Evolutionary conservation across 92 coral and sea anemone genomes (phyloP), one percentile per base, ranked within the genome.

Genomic region (Desmophyllum pertusum): DNA sequence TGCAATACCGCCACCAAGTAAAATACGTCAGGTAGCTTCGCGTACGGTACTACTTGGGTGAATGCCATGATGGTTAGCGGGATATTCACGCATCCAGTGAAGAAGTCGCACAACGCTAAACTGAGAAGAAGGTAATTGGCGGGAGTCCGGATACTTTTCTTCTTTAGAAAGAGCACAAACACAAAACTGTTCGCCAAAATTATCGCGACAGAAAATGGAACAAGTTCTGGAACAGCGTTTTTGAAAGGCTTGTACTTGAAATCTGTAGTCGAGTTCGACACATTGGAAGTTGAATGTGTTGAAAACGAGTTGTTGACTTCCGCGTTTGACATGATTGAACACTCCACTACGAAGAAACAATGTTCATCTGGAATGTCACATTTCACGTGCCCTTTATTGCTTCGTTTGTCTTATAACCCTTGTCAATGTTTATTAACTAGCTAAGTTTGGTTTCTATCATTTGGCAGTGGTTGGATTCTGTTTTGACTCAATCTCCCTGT

Each of bases 121-220:
- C 84, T 80, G 37, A 80, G 73, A 2, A 80, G 64, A 35, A 80
- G 62, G 43, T 80, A 80, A 31, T 80, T 80, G 31, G 75, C 73
- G 29, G 84, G 62, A 15, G 84, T 80, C 35, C 84, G 27, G 29
- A 80, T 62, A 2, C 33, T 43, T 7, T 6, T 65, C 84, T 65
- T 65, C 75, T 80, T 80, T 45, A 48, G 10, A 33, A 80, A 80
- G 61, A 80, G 84, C 4, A 43, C 43, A 66, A 80, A 80, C 62
- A 80, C 84, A 19, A 80, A 46, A 19, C 75, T 38, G 64, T 80
- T 80, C 4, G 84, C 76, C n/a, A 80, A n/a, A 50, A 66, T 68
- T n/a, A 80, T 80, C 18, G 63, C 33, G 2, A 80, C 75, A 39
- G 84, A 45, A 80, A 80, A 43, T 43, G 84, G 84, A 68, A 80